phyloP scores from a whole-genome alignment of 2,797 vertebrate genomes.

The Melanogrammus aeglefinus region DNA sequence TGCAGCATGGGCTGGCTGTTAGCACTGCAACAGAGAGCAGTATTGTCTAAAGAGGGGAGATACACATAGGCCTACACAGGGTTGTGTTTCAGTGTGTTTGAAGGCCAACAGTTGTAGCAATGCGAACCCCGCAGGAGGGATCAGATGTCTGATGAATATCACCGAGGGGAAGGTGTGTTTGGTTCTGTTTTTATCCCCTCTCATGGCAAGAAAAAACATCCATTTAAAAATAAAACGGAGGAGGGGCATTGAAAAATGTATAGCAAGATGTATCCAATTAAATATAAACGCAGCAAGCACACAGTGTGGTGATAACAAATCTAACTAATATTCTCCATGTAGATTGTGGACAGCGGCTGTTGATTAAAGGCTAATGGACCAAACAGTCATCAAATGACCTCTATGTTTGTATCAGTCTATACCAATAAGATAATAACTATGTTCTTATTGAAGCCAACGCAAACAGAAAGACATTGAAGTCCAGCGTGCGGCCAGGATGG shows the following conservation, averaged over 20 bases:
- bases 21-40: not conserved
- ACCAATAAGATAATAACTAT: not conserved
- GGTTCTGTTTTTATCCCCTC: constrained; percentile 19
- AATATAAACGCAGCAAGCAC: not conserved
- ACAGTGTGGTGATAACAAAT: not conserved
- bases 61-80: not conserved
- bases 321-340: not conserved
- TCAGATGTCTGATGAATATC: constrained; percentile 73
- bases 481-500: constrained; percentile 86
- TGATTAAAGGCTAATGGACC: not conserved
- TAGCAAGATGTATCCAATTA: not conserved
- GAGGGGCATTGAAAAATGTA: not conserved
- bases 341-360: not conserved
- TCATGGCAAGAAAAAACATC: constrained; percentile 28
- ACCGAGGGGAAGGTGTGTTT: constrained; percentile 43
- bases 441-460: constrained; percentile 71
- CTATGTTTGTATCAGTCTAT: not conserved
- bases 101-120: constrained; percentile 52
- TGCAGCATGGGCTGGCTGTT: not conserved
- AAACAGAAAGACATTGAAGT: constrained; percentile 85
- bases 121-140: constrained; percentile 59
- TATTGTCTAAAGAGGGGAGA: constrained; percentile 39
- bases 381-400: not conserved
- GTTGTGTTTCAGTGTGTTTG: constrained; percentile 6
- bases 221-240: constrained; percentile 16